These are phyloP conservation scores for Heliornis fulica DNA, from an alignment of 2,113 vertebrate genomes.

Conservation along the genomic window DNA sequence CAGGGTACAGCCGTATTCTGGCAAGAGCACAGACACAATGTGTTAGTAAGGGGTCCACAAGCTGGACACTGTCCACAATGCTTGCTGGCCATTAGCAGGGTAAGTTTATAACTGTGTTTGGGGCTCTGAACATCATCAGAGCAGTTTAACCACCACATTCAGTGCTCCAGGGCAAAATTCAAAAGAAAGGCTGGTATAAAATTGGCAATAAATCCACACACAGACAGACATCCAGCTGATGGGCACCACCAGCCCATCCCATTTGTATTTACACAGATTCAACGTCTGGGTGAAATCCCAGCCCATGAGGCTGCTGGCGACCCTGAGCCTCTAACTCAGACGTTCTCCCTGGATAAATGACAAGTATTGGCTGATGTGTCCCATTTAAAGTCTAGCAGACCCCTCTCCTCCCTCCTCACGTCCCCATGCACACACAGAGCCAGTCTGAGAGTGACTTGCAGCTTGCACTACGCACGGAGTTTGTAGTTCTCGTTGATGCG, in stretches of 20 bases:
- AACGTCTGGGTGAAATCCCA: background rate
- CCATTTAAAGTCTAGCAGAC: background rate
- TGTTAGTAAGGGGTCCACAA: background rate
- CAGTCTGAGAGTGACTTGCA: accelerated
- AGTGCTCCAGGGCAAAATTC: background rate
- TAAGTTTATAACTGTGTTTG: background rate
- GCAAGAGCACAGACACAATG: background rate
- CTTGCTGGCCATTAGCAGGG: background rate
- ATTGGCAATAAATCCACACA: background rate
- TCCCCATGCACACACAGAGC: background rate
- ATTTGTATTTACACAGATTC: accelerated
- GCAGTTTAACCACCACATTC: background rate
- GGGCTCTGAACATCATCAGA: background rate
- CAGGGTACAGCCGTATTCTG: slow-evolving; percentile 81
- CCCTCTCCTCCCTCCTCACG: background rate
- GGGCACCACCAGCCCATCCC: background rate
- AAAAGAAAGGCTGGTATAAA: background rate
- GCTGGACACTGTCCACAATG: background rate
- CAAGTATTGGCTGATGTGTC: background rate
- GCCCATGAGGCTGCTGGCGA: background rate
- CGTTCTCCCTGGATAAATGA: background rate
- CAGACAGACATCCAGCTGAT: background rate
- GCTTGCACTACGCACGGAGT: slow-evolving; percentile 67
- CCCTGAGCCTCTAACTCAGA: background rate
- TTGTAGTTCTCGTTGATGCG: slow-evolving; percentile 79